These are phyloP conservation scores for Sicus ferrugineus DNA, from an alignment of 2,888 invertebrate genomes.

Conservation along the genomic window DNA sequence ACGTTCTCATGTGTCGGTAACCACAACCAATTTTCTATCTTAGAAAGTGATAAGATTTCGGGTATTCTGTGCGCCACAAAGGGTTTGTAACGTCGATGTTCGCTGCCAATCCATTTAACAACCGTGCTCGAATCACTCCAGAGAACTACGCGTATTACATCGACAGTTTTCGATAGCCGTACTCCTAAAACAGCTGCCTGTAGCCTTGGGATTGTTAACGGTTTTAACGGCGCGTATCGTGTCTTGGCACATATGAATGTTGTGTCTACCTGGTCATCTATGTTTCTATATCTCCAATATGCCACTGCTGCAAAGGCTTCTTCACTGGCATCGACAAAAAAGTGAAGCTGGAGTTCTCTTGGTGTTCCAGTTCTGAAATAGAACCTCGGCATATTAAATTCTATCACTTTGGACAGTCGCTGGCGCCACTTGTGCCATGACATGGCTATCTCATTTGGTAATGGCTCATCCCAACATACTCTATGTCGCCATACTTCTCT, in stretches of 20 bases:
- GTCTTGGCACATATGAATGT: slow-evolving; percentile 39
- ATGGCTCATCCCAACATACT: no score
- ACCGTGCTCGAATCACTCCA: background rate
- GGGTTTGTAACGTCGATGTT: slow-evolving; percentile 2
- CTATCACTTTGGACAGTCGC: slow-evolving; percentile 3
- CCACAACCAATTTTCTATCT: slow-evolving; percentile 43
- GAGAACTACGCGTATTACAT: background rate
- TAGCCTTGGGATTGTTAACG: slow-evolving; percentile 33
- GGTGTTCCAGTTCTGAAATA: slow-evolving; percentile 29
- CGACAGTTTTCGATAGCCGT: slow-evolving; percentile 21
- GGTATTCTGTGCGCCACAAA: slow-evolving; percentile 38
- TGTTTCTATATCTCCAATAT: slow-evolving; percentile 35
- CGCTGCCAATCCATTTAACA: background rate
- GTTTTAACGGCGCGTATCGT: slow-evolving; percentile 36
- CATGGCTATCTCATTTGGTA: background rate
- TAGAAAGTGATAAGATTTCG: slow-evolving; percentile 39
- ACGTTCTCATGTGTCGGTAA: slow-evolving; percentile 38
- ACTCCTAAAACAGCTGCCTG: slow-evolving; percentile 36
- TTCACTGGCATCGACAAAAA: slow-evolving; percentile 40
- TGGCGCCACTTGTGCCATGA: slow-evolving; percentile 24
- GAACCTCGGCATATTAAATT: slow-evolving; percentile 18
- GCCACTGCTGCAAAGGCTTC: slow-evolving; percentile 43
- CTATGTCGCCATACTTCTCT: slow-evolving; percentile 6
- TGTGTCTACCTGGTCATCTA: slow-evolving; percentile 23
- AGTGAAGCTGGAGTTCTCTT: slow-evolving; percentile 32